These are phyloP conservation scores for Thymelicus lineola DNA, from an alignment of 2,888 invertebrate genomes.

Conservation along the genomic window DNA sequence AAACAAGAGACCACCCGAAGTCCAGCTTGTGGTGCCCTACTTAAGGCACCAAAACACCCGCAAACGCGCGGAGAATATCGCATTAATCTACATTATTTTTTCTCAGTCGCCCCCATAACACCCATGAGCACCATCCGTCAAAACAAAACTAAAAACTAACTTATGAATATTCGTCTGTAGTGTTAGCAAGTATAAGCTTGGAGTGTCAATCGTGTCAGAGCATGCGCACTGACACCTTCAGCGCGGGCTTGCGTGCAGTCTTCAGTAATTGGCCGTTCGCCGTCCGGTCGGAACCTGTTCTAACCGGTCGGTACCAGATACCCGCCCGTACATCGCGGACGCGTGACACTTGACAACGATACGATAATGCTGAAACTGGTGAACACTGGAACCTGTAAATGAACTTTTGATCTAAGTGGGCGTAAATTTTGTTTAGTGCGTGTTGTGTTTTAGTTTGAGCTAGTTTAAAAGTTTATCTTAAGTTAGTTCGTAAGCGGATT, in stretches of 20 bases:
- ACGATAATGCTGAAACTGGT: conserved; percentile 48
- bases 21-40: no score
- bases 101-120: conserved; percentile 41
- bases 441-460: conserved; percentile 38
- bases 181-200: conserved; percentile 59
- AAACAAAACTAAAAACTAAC: conserved; percentile 78
- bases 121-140: conserved; percentile 61
- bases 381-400: conserved; percentile 47
- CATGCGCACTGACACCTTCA: conserved; percentile 67
- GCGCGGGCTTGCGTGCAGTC: conserved; percentile 65
- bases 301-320: conserved; percentile 46
- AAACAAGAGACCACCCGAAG: no score
- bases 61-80: background rate
- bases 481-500: conserved; percentile 35
- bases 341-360: conserved; percentile 51
- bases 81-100: conserved; percentile 6
- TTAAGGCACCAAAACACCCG: background rate
- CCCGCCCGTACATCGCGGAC: conserved; percentile 49
- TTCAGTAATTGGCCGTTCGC: conserved; percentile 78
- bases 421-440: conserved; percentile 32
- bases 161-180: conserved; percentile 73
- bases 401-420: conserved; percentile 36
- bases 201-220: conserved; percentile 70
- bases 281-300: conserved; percentile 56
- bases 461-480: conserved; percentile 28